Evolutionary conservation across 2,888 invertebrate genomes (phyloP).

Genomic region (Monopis laevigella): DNA sequence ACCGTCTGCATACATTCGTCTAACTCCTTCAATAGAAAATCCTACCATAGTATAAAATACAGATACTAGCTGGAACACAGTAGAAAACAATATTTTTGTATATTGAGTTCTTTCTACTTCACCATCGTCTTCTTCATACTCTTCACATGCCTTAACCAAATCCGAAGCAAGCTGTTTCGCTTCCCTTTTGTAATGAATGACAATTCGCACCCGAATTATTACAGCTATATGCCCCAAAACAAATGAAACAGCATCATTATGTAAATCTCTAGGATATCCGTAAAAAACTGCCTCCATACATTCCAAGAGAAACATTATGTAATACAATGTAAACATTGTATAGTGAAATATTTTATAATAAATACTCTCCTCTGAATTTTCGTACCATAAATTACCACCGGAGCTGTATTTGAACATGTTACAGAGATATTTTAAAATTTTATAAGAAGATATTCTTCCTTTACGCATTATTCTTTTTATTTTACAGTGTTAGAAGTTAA

Average conservation of each 20-base stretch:
- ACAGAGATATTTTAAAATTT: slow-evolving; percentile 6
- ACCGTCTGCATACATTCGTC: slow-evolving; percentile 1
- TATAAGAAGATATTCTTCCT: background rate
- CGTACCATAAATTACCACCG: slow-evolving; percentile 13
- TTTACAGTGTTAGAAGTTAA: too few species aligned
- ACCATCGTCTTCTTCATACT: slow-evolving; percentile 32
- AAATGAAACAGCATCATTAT: slow-evolving; percentile 11
- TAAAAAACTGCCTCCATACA: slow-evolving; percentile 2
- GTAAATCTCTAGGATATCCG: slow-evolving; percentile 12
- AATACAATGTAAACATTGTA: background rate
- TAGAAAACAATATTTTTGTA: too few species aligned
- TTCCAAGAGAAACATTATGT: background rate
- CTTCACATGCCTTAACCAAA: slow-evolving; percentile 17
- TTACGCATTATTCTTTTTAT: too few species aligned
- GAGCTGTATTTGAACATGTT: background rate
- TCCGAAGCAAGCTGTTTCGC: background rate
- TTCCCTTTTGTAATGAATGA: background rate
- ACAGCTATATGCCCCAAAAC: slow-evolving; percentile 1
- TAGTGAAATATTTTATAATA: slow-evolving; percentile 2
- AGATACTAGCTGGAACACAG: background rate
- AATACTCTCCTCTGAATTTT: background rate
- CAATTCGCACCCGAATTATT: background rate
- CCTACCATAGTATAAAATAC: background rate
- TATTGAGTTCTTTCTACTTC: too few species aligned
- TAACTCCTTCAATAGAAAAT: background rate